Base-by-base conservation (phyloP, 2,797 vertebrate species). In the Protosalanx chinensis region DNA sequence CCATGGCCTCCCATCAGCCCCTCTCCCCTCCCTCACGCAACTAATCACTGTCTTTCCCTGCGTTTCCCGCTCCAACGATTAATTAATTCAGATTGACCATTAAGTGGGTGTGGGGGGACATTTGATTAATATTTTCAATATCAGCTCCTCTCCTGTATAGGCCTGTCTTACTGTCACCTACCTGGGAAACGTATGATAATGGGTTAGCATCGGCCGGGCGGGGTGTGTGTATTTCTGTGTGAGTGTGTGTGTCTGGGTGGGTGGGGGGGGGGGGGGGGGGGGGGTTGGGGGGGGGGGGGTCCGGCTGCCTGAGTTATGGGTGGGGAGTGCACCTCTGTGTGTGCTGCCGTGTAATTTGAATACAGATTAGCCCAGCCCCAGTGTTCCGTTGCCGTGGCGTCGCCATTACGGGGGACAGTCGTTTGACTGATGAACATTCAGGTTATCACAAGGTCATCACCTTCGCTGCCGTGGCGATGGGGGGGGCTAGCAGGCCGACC, bases 361-460 rank as follows among this genome's bases (percentile, higher is more conserved):
- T 96, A 94, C 93, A 95, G 94, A 95, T 96, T 93, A 95, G 94
- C 93, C 41, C 94, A 92, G 93, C 85, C 85, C 89, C 91, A 86
- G 89, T 91, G 93, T 93, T 94, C 94, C 92, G 84, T 92, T 93
- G 93, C 92, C 92, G 90, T 93, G 91, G 91, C 92, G 91, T 91
- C 90, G 91, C 92, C 91, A 93, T 94, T 93, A 93, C 92, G 83
- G 90, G 88, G 92, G 93, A 94, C 90, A 90, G 93, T 94, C 91
- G 93, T 95, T 91, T 96, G 95, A 96, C 94, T 91, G 91, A 95
- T 93, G 93, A 94, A 93, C 94, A 95, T 91, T 89, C 77, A 71
- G 95, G 95, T 96, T 96, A 97, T 95, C 93, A 90, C 94, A 96
- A 96, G 95, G 95, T 96, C 94, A 94, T 92, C 84, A 91, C 92